These are phyloP conservation scores for Falco cherrug DNA, from an alignment of 2,797 vertebrate genomes.

Conservation along the genomic window DNA sequence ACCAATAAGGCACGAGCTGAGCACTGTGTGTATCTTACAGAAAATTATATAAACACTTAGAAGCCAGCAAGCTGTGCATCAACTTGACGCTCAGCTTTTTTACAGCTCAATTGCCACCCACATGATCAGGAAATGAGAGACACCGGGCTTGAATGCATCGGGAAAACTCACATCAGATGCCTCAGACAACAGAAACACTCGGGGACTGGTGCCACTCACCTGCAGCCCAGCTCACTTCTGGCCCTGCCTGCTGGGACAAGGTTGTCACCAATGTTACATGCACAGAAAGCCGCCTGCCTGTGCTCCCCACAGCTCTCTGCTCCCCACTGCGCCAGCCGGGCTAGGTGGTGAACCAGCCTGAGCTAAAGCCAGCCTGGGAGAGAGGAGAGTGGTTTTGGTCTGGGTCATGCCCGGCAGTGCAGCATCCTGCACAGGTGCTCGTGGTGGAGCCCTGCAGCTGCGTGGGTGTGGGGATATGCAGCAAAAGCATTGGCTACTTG, in stretches of 20 bases:
- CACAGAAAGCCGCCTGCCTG: background rate
- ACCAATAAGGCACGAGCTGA: conserved; percentile 31
- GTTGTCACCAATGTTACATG: fast-evolving
- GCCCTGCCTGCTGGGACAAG: background rate
- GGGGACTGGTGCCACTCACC: fast-evolving
- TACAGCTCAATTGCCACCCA: background rate
- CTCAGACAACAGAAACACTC: background rate
- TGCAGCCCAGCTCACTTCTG: background rate
- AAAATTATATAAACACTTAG: background rate
- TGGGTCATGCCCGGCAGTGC: background rate
- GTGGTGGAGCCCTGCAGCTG: background rate
- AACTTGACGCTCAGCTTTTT: background rate
- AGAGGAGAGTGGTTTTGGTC: background rate
- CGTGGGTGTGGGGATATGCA: fast-evolving
- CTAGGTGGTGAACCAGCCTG: background rate
- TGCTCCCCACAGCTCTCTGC: background rate
- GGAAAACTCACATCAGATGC: background rate
- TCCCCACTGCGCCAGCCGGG: fast-evolving
- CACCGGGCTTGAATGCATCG: fast-evolving
- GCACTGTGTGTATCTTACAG: background rate
- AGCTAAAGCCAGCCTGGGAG: background rate
- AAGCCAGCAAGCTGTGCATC: background rate
- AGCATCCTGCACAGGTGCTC: background rate
- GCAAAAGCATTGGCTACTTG: background rate
- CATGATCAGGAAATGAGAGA: background rate